A percentile compares a stretch with the other conserved stretches of the same genome.
phyloP scores from a whole-genome alignment of 2,888 invertebrate species.

The Dryobota labecula region DNA sequence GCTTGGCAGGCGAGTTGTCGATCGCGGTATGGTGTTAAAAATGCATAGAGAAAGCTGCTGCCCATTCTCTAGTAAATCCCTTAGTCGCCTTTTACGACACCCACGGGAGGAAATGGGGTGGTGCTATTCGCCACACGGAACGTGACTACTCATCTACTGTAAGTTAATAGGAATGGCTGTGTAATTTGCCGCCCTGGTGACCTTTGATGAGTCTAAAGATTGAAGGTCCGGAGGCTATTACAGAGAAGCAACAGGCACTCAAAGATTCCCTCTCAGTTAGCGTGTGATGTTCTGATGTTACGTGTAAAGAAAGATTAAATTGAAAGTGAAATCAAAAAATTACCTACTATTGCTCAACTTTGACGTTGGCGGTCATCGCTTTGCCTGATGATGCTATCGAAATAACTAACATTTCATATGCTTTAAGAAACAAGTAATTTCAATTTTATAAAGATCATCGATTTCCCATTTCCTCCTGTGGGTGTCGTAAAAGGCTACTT shows the following conservation, averaged over 20 bases:
- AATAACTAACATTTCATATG: conserved; percentile 12
- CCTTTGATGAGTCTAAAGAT: conserved; percentile 33
- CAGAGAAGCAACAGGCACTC: conserved; percentile 40
- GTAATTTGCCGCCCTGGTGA: conserved; percentile 44
- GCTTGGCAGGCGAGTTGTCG: no score
- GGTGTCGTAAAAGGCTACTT: no score
- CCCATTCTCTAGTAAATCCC: no score
- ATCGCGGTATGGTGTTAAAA: no score
- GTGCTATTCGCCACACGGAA: no score
- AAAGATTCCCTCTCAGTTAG: conserved; percentile 34
- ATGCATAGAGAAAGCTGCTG: no score
- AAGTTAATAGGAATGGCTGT: conserved; percentile 29
- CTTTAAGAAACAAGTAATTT: conserved; percentile 5
- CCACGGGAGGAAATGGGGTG: no score
- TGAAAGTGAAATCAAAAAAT: conserved; percentile 56
- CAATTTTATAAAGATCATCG: conserved; percentile 35
- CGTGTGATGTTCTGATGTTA: conserved; percentile 31
- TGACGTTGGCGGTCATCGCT: conserved; percentile 13
- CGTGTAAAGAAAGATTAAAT: conserved; percentile 35
- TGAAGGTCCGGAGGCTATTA: conserved; percentile 33
- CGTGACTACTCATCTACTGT: not conserved
- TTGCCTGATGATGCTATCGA: conserved; percentile 19
- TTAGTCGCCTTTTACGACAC: no score
- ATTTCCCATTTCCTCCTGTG: no score
- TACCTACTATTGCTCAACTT: conserved; percentile 33